These are phyloP conservation scores for Fukomys damarensis DNA, from an alignment of 2,113 vertebrate species.

Conservation along the genomic window DNA sequence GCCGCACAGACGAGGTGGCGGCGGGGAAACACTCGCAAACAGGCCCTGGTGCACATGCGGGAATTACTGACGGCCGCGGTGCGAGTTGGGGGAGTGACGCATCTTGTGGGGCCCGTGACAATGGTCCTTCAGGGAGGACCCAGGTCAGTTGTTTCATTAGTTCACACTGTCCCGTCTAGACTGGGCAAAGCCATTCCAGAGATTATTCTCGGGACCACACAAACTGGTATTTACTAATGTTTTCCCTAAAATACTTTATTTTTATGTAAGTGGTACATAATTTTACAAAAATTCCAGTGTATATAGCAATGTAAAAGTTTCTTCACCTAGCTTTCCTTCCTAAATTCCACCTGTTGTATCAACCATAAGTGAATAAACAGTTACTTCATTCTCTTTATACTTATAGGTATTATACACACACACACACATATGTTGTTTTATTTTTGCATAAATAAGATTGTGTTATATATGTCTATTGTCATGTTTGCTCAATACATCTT, in stretches of 20 bases:
- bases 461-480: not conserved
- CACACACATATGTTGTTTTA: not conserved
- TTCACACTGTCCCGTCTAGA: not conserved
- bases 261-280: not conserved
- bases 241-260: constrained; percentile 20
- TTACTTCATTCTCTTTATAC: constrained; percentile 10
- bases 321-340: not conserved
- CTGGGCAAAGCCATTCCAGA: not conserved
- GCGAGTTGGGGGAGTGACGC: constrained; percentile 96
- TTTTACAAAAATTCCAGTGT: not conserved
- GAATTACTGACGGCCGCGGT: constrained; percentile 97
- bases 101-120: constrained; percentile 97
- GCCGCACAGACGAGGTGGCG: constrained; percentile 98
- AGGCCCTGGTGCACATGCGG: constrained; percentile 97
- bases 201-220: not conserved
- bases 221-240: not conserved
- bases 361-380: not conserved
- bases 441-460: not conserved
- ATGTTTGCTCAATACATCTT: not conserved
- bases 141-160: constrained; percentile 85
- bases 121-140: constrained; percentile 99
- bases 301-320: not conserved
- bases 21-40: constrained; percentile 95
- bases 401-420: not conserved
- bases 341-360: not conserved